Conservation (phyloP, 2,888 invertebrate genomes). For the Agrochola circellaris region DNA sequence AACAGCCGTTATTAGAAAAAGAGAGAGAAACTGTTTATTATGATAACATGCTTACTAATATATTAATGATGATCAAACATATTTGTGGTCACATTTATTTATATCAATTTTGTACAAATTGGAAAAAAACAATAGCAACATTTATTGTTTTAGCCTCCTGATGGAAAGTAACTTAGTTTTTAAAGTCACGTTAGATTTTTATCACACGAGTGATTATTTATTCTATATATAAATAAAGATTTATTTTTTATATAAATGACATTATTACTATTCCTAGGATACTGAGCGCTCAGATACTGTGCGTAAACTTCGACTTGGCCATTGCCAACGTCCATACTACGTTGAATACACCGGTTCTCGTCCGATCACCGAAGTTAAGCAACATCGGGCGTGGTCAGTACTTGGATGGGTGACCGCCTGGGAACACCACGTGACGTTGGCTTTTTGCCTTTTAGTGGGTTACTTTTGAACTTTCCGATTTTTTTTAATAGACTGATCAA, state of each 20-base stretch:
- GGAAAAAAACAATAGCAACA: neutral
- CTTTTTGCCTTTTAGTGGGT: conserved; percentile 71
- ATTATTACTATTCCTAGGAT: neutral
- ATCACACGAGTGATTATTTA: neutral
- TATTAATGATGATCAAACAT: neutral
- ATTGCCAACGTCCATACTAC: conserved; percentile 83
- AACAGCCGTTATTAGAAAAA: neutral
- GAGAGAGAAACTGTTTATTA: neutral
- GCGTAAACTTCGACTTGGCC: rapidly evolving
- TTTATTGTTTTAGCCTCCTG: neutral
- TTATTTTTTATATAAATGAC: neutral
- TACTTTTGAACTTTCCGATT: neutral
- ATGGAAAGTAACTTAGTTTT: neutral
- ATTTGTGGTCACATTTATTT: neutral
- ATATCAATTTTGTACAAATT: neutral
- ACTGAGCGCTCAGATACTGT: neutral
- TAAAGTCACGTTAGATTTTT: neutral
- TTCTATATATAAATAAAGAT: neutral
- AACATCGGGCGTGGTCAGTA: conserved; percentile 88
- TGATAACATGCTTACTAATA: neutral
- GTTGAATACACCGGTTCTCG: conserved; percentile 88
- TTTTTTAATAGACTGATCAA: neutral
- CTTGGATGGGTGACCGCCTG: conserved; percentile 85
- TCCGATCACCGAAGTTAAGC: conserved; percentile 89
- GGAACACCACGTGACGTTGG: conserved; percentile 85